These are phyloP conservation scores for Spinus pinus DNA, from an alignment of 2,797 vertebrate genomes.

Conservation along the genomic window DNA sequence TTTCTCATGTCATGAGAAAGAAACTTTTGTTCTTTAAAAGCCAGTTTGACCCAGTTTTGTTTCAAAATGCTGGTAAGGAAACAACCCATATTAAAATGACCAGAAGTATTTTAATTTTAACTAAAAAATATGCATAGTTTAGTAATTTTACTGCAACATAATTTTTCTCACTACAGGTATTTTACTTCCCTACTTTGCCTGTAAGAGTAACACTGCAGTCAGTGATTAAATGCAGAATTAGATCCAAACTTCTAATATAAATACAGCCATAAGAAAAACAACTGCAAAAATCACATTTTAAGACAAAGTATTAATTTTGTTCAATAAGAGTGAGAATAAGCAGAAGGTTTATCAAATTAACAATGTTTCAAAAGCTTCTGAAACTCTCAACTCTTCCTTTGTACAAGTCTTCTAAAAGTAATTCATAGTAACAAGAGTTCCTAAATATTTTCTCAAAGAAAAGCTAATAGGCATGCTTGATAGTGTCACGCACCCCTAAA, in stretches of 20 bases:
- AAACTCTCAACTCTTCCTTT: background rate
- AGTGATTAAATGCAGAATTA: background rate
- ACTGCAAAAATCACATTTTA: background rate
- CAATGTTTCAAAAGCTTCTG: background rate
- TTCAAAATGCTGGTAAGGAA: background rate
- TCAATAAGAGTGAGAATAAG: background rate
- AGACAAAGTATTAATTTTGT: background rate
- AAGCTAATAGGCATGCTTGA: background rate
- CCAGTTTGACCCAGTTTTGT: background rate
- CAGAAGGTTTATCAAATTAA: background rate
- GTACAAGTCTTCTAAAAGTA: background rate
- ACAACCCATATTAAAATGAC: background rate
- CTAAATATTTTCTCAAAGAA: background rate
- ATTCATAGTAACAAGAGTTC: background rate
- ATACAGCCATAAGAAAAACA: background rate
- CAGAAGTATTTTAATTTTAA: background rate
- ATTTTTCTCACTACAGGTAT: background rate
- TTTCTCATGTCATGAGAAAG: background rate
- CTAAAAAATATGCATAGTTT: background rate
- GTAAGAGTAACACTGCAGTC: background rate
- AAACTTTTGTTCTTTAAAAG: background rate
- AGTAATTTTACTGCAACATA: background rate
- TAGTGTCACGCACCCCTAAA: background rate
- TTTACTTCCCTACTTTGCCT: background rate
- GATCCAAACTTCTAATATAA: background rate